Evolutionary conservation across 1,140 invertebrate species (phyloP).

Genomic region (Trichonephila clavipes): DNA sequence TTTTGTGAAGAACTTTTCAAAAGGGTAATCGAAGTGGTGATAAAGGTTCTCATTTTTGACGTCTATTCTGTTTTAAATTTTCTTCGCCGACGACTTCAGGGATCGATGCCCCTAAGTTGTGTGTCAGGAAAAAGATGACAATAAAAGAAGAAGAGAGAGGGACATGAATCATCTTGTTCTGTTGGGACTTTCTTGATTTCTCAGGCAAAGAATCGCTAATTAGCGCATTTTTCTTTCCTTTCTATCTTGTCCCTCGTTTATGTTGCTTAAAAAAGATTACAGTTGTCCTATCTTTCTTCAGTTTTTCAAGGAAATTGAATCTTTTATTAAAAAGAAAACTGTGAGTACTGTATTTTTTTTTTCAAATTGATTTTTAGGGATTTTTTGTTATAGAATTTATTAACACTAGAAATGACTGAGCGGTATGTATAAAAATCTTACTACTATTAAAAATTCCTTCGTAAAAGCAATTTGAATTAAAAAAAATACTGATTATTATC

Average conservation of each 20-base stretch:
- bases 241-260: neutral
- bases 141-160: neutral
- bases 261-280: neutral
- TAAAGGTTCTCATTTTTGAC: conserved; percentile 58
- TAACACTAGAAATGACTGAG: no score
- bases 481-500: no score
- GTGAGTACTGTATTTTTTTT: no score
- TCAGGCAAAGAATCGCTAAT: neutral
- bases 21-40: conserved; percentile 74
- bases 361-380: no score
- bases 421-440: no score
- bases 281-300: neutral
- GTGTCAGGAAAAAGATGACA: neutral
- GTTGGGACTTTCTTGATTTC: neutral
- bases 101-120: neutral
- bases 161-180: neutral
- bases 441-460: no score
- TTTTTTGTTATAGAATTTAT: no score
- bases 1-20: conserved; percentile 58
- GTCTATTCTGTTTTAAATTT: conserved; percentile 60
- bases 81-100: neutral
- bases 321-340: no score
- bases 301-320: neutral
- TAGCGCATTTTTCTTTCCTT: neutral
- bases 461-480: no score